Conservation (phyloP, 2,888 invertebrate species). For the Tethea ocularis region DNA sequence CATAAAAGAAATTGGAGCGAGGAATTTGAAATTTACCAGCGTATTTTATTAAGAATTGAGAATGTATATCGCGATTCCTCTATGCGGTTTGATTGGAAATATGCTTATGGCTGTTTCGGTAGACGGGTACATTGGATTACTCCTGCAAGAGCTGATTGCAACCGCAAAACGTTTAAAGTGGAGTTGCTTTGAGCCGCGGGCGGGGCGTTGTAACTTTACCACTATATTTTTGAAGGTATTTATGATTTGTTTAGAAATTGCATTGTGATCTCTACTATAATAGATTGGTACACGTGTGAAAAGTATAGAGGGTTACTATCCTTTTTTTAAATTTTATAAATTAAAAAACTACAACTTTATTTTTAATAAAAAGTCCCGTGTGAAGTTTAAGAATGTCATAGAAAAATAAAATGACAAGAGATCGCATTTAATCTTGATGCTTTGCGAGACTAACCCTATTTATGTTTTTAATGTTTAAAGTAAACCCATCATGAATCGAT, state of each 20-base stretch:
- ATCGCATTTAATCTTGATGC: too few relatives aligned
- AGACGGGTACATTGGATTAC: slow-evolving; percentile 61
- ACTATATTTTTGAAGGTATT: slow-evolving; percentile 9
- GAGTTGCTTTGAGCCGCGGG: slow-evolving; percentile 17
- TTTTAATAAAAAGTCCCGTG: too few relatives aligned
- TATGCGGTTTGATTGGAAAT: slow-evolving; percentile 78
- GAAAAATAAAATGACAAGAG: too few relatives aligned
- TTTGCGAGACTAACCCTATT: too few relatives aligned
- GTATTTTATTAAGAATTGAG: slow-evolving; percentile 78
- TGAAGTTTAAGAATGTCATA: too few relatives aligned
- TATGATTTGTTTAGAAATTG: neutral
- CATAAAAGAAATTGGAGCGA: slow-evolving; percentile 17
- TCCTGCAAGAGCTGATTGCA: slow-evolving; percentile 65
- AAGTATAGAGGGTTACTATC: too few relatives aligned
- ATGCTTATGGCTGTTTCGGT: slow-evolving; percentile 69
- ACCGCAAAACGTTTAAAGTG: slow-evolving; percentile 36
- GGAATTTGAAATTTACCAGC: slow-evolving; percentile 60
- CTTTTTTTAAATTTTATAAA: too few relatives aligned
- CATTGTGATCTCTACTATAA: neutral
- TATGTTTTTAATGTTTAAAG: neutral
- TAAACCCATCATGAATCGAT: neutral
- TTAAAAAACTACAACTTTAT: too few relatives aligned
- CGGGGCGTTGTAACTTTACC: slow-evolving; percentile 12
- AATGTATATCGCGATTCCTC: slow-evolving; percentile 65
- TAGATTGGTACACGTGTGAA: neutral